Percentiles rank a stretch among this genome's conserved stretches.
phyloP scores from a whole-genome alignment of 2,797 vertebrate genomes.

The Streptopelia turtur region DNA sequence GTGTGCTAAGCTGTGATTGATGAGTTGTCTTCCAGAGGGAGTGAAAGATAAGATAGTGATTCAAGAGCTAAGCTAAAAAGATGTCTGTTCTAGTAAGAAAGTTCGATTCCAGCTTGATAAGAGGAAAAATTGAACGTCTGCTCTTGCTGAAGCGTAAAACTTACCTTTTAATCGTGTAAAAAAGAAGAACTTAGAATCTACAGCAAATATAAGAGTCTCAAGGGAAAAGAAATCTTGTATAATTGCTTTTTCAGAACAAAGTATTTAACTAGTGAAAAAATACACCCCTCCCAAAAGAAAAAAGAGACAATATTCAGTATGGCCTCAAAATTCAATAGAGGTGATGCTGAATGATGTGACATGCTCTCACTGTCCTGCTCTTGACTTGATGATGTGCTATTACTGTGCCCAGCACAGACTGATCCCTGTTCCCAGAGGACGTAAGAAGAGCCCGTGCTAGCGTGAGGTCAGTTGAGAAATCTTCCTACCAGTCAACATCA shows the following conservation, averaged over 20 bases:
- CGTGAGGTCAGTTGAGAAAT: not conserved
- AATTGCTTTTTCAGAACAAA: not conserved
- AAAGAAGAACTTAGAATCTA: not conserved
- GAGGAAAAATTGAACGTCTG: not conserved
- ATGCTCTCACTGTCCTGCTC: not conserved
- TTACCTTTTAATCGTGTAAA: not conserved
- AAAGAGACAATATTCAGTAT: not conserved
- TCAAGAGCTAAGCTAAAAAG: not conserved
- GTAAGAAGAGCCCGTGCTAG: not conserved
- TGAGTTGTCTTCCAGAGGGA: not conserved
- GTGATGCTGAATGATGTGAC: not conserved
- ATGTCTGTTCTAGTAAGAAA: not conserved
- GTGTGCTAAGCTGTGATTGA: not conserved
- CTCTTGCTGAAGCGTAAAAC: not conserved
- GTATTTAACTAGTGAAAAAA: conserved; percentile 9
- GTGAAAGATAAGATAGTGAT: not conserved
- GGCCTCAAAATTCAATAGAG: not conserved
- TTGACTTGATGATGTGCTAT: not conserved
- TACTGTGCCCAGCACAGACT: not conserved
- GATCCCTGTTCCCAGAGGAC: conserved; percentile 4
- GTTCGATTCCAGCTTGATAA: not conserved
- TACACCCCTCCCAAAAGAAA: not conserved
- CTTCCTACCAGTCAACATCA: not conserved
- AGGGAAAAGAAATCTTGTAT: not conserved
- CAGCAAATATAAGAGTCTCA: not conserved